Percentiles rank a stretch among this genome's conserved stretches.
These are phyloP conservation scores for Galerucella pusilla DNA, from an alignment of 2,888 invertebrate species.

Conservation along the genomic window DNA sequence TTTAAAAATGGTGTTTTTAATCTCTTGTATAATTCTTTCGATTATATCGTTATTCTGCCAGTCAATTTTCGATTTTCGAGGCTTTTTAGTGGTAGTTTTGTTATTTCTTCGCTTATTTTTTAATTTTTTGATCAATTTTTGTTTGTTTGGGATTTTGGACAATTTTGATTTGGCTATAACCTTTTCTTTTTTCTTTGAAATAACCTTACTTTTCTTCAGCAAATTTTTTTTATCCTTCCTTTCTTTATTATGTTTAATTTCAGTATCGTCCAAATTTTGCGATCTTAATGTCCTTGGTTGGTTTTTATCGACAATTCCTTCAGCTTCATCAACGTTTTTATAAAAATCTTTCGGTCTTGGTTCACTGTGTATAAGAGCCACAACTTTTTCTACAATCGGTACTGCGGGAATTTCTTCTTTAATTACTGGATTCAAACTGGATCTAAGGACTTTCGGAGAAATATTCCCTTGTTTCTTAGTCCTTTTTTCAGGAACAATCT, in stretches of 20 bases:
- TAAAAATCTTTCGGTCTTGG: conserved; percentile 27
- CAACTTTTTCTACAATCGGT: conserved; percentile 33
- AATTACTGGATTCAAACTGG: conserved; percentile 14
- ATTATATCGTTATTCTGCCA: conserved; percentile 35
- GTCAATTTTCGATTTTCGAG: neutral
- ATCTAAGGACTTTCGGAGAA: conserved; percentile 22
- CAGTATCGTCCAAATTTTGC: conserved; percentile 9
- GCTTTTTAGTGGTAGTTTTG: conserved; percentile 17
- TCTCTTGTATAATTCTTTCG: conserved; percentile 36
- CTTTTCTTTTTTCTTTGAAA: conserved; percentile 18
- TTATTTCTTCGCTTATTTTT: conserved; percentile 1
- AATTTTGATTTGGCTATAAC: neutral
- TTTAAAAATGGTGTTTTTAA: conserved; percentile 35
- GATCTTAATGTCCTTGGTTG: conserved; percentile 25
- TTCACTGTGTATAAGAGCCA: conserved; percentile 37
- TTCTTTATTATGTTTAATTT: neutral
- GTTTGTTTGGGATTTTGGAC: neutral
- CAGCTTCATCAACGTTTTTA: neutral
- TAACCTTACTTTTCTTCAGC: conserved; percentile 15
- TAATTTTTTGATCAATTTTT: conserved; percentile 10
- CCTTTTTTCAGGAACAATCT: conserved; percentile 25
- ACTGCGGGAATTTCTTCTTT: conserved; percentile 4
- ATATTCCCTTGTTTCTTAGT: conserved; percentile 23
- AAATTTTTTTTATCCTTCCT: neutral
- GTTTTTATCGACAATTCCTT: neutral